Evolutionary conservation across 2,797 vertebrate genomes (phyloP), one percentile per base, ranked within the genome.

Genomic region (Muraenolepis orangiensis): DNA sequence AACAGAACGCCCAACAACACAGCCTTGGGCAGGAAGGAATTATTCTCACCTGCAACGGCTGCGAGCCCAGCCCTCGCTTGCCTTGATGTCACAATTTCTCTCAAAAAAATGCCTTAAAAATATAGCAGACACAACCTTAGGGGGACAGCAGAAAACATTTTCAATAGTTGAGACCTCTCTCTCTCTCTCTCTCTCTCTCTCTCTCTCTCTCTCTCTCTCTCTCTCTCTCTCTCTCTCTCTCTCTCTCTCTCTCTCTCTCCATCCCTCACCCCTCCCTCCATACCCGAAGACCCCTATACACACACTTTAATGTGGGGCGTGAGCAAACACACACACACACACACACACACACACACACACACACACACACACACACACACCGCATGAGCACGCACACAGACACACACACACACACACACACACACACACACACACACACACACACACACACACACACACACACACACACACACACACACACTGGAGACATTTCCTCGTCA

Each of bases 401-500:
- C 80, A 80, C 84, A 87, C 78, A 81, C 84, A 81, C 74, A 71
- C 80, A 82, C 84, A 86, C 86, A 86, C 80, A 80, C 83, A 87
- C 78, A 81, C 84, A 81, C 74, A 71, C 80, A 82, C 84, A 86
- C 86, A 86, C 80, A 80, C 84, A 87, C 78, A 81, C 84, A 81
- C 74, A 71, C 80, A 82, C 84, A 85, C 86, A 86, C 80, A 80
- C 83, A 86, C 78, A 81, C 84, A 81, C 74, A 71, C 80, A 82
- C 84, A 86, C 86, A 86, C 80, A 80, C 84, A 87, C 78, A 81
- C 84, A 81, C 74, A 71, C 79, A 82, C 84, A 86, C 85, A 86
- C 80, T 78, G 72, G 32, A 70, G 82, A 84, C 83, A 85, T 84
- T 90, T 86, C 90, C 89, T 82, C 82, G 75, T 84, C 88, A 91